Base-by-base conservation (phyloP, 2,888 invertebrate species). In the Clivina fossor region DNA sequence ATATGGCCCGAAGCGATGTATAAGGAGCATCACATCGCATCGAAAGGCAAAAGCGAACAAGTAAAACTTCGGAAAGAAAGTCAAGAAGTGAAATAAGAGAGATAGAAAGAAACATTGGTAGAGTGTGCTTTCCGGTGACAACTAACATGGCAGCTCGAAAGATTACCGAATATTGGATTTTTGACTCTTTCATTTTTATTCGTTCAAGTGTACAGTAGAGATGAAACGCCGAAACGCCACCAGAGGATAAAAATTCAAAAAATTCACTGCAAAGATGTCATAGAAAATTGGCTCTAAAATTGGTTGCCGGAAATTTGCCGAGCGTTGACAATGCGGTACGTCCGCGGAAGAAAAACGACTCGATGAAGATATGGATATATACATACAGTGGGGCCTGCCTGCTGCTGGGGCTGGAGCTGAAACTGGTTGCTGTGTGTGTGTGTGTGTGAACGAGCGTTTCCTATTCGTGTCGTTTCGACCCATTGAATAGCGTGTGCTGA, bases 91-190 rank as follows among this genome's bases (percentile, higher is more conserved):
- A 30, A 2, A 30, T 9, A 11, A 30, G 13, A 30, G 30, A 30
- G 30, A 30, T 2, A 30, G 30, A 4, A 11, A 11, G 13, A 2
- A 30, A 9, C 4, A 30, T 9, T 4, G 30, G 13, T 30, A 30
- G 9, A 11, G 13, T 11, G 22, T 8, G 20, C n/a, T 40, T 43
- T 15, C 11, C 22, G 43, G 26, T 51, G 51, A 53, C 53, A 53
- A 53, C 53, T 53, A 53, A 53, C 53, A 35, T 53, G 53, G 53
- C 44, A 53, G 53, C 53, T 41, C 35, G 53, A 53, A 53, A 53
- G 53, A 53, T 53, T 44, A 53, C 44, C 28, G 53, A 44, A 53
- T 53, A 53, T 53, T 53, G 53, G 53, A 53, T 53, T 53, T 44
- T 53, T 44, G 53, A 53, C 44, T 53, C 53, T 44, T 44, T 44